Conservation (phyloP, 2,888 invertebrate genomes). For the Coremacera marginata region DNA sequence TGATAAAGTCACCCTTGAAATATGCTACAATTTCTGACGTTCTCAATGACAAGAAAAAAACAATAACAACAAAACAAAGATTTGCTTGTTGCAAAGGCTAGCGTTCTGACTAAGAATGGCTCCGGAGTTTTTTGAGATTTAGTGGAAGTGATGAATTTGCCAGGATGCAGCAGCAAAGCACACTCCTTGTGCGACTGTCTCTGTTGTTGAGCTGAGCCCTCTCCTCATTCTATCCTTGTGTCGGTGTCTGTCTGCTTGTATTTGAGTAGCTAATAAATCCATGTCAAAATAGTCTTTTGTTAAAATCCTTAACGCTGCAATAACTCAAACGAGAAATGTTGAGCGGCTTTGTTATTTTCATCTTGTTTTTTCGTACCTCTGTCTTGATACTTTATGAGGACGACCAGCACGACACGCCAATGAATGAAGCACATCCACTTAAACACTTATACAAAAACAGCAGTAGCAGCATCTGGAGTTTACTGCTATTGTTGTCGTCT, state of each 20-base stretch:
- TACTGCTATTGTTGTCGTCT: too few relatives aligned
- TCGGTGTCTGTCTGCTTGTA: background rate
- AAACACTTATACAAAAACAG: background rate
- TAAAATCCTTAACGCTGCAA: constrained; percentile 27
- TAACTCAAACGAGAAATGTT: constrained; percentile 15
- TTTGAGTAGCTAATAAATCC: constrained; percentile 31
- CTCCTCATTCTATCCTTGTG: background rate
- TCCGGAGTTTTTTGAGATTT: background rate
- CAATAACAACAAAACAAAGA: background rate
- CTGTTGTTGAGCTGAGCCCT: too few relatives aligned
- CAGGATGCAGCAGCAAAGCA: background rate
- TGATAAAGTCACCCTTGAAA: constrained; percentile 5
- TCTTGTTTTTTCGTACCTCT: background rate
- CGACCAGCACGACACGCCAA: constrained; percentile 5
- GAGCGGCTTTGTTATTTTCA: background rate
- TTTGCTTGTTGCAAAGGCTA: too few relatives aligned
- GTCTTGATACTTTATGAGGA: too few relatives aligned
- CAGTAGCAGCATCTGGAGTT: too few relatives aligned
- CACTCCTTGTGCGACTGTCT: background rate
- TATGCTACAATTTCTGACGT: constrained; percentile 7
- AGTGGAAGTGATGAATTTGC: constrained; percentile 4
- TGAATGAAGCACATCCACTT: background rate
- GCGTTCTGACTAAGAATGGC: background rate
- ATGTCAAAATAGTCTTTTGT: constrained; percentile 33
- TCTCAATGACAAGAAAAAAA: background rate